Percentiles rank a stretch among this genome's conserved stretches.
These are phyloP conservation scores for Tethea ocularis DNA, from an alignment of 2,888 invertebrate genomes.

Conservation along the genomic window DNA sequence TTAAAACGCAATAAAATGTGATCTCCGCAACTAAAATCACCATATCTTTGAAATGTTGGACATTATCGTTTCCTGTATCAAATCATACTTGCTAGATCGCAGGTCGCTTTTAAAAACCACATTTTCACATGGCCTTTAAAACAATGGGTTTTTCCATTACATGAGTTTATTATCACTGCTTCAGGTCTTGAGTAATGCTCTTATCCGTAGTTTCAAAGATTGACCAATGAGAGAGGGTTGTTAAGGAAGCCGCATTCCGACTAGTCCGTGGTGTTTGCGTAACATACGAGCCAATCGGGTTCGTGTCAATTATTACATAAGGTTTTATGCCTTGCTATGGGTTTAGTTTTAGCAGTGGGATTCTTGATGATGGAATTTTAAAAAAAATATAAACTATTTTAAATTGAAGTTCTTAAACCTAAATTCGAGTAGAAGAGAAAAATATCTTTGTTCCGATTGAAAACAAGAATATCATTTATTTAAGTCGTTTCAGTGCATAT, in stretches of 20 bases:
- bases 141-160: neutral
- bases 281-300: neutral
- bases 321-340: neutral
- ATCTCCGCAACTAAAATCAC: conserved; percentile 42
- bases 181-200: neutral
- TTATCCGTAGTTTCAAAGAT: neutral
- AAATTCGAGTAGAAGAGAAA: too few relatives aligned
- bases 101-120: neutral
- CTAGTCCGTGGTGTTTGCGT: neutral
- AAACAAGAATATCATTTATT: too few relatives aligned
- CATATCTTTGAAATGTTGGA: conserved; percentile 21
- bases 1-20: conserved; percentile 52
- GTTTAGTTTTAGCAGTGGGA: too few relatives aligned
- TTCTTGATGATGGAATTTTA: too few relatives aligned
- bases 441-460: too few relatives aligned
- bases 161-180: neutral
- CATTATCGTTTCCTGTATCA: conserved; percentile 7
- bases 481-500: neutral
- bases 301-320: neutral
- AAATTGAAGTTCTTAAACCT: too few relatives aligned
- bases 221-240: neutral
- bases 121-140: neutral
- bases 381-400: too few relatives aligned
- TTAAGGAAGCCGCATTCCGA: neutral
- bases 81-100: neutral